Evolutionary conservation across 2,797 vertebrate species (phyloP).

Genomic region (Malurus splendens): DNA sequence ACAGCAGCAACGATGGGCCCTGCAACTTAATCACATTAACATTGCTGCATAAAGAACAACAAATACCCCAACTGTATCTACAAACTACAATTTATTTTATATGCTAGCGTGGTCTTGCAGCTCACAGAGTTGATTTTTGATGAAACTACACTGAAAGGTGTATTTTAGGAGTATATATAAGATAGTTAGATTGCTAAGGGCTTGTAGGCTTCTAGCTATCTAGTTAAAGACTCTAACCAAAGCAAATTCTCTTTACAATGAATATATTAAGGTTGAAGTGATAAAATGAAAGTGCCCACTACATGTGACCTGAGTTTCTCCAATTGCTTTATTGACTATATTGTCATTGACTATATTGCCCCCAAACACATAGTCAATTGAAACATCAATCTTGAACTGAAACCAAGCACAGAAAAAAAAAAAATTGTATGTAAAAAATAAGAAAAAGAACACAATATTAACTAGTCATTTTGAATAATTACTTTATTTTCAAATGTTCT

Average conservation of each 20-base stretch:
- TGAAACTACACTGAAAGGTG: neutral
- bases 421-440: neutral
- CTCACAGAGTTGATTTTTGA: neutral
- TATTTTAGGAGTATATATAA: neutral
- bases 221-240: neutral
- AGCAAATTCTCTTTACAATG: neutral
- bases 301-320: neutral
- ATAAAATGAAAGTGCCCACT: neutral
- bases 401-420: neutral
- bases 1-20: neutral
- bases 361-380: neutral
- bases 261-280: neutral
- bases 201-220: neutral
- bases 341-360: neutral
- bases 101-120: neutral
- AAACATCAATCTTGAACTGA: neutral
- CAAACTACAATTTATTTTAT: neutral
- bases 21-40: neutral
- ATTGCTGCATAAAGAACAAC: neutral
- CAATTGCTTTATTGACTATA: neutral
- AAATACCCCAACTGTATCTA: neutral
- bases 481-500: neutral
- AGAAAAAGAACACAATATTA: neutral
- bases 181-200: neutral
- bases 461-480: neutral